Evolutionary conservation across 2,888 invertebrate genomes (phyloP).

Genomic region (Euclidia mi): DNA sequence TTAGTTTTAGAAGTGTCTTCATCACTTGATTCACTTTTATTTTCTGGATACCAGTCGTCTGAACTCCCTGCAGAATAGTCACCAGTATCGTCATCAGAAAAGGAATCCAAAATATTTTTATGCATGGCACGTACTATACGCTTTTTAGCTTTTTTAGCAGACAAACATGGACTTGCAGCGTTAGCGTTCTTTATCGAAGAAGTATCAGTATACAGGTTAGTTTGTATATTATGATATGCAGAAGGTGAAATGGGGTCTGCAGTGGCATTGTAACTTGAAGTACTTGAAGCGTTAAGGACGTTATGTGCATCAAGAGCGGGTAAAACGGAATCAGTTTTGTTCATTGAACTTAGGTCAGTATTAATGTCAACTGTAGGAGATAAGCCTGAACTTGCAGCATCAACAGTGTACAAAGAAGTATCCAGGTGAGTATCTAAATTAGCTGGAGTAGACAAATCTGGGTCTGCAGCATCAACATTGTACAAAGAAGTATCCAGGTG

Average conservation of each 20-base stretch:
- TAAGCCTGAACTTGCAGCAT: neutral
- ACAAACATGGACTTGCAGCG: neutral
- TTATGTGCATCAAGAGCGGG: neutral
- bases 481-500: neutral
- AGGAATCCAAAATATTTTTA: constrained; percentile 27
- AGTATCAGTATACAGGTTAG: too few relatives aligned
- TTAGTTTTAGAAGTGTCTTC: neutral
- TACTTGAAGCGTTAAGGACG: too few relatives aligned
- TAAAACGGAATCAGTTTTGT: neutral
- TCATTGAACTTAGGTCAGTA: neutral
- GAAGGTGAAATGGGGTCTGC: too few relatives aligned
- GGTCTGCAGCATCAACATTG: neutral
- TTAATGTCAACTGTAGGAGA: neutral
- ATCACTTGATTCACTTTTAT: constrained; percentile 9
- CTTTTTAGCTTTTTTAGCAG: neutral
- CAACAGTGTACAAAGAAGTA: neutral
- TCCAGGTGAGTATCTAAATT: constrained; percentile 2
- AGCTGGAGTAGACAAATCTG: neutral
- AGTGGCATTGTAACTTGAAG: too few relatives aligned
- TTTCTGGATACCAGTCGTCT: constrained; percentile 11
- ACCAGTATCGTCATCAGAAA: constrained; percentile 26
- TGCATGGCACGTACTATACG: neutral
- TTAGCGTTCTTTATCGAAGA: neutral
- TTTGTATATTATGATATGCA: too few relatives aligned
- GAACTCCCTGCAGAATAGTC: constrained; percentile 35